Conservation (phyloP, 2,113 vertebrate species). For the Platichthys flesus region DNA sequence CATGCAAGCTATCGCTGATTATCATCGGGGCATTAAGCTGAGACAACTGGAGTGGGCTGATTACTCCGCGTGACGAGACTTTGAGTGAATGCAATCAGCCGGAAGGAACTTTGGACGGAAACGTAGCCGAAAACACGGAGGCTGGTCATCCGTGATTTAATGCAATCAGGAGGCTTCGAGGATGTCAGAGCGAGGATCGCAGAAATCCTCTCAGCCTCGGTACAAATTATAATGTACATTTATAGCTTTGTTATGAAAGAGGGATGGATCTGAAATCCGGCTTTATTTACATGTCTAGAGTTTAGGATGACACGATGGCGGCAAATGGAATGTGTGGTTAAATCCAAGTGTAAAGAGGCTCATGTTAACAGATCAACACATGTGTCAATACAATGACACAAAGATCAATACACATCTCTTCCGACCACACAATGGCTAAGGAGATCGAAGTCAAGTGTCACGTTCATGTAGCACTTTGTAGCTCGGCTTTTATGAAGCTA, state of each 20-base stretch:
- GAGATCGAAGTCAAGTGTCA: no score
- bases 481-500: no score
- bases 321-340: no score
- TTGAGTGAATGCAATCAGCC: conserved; percentile 36
- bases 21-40: conserved; percentile 57
- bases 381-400: no score
- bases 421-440: no score
- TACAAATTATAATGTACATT: not conserved
- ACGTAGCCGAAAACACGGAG: conserved; percentile 6
- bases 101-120: conserved; percentile 37
- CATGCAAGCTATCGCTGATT: conserved; percentile 56
- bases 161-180: conserved; percentile 5
- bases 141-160: not conserved
- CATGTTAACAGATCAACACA: no score
- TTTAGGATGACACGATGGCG: no score
- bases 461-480: no score
- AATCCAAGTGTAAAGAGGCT: no score
- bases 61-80: conserved; percentile 47
- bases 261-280: no score
- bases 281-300: no score
- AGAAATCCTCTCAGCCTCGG: not conserved
- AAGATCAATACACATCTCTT: no score
- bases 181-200: not conserved
- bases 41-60: conserved; percentile 58
- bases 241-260: not conserved